phyloP scores from a whole-genome alignment of 2,113 vertebrate species.

The Peromyscus polionotus region DNA sequence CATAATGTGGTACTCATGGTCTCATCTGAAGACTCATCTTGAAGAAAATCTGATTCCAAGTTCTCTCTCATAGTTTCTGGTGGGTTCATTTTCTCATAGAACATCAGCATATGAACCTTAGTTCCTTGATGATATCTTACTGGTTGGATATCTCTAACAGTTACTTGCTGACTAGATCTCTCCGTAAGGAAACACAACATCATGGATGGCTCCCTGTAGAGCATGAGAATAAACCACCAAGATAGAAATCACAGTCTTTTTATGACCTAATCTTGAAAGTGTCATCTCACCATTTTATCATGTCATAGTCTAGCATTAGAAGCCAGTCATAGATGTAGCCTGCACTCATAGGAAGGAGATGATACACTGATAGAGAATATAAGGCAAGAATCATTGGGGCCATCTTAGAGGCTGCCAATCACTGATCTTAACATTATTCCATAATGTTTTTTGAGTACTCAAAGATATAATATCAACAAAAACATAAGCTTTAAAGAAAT shows the following conservation, averaged over 20 bases:
- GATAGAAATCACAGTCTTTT: neutral
- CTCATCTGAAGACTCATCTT: neutral
- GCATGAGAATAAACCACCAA: neutral
- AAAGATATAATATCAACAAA: conserved; percentile 32
- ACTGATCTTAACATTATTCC: neutral
- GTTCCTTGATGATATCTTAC: neutral
- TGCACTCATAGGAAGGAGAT: neutral
- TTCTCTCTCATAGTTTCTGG: neutral
- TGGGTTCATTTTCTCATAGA: neutral
- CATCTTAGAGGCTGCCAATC: neutral
- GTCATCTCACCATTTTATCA: neutral
- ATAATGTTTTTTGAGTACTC: neutral
- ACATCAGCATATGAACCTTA: neutral
- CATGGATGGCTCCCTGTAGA: neutral
- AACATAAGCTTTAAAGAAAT: neutral
- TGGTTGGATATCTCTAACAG: neutral
- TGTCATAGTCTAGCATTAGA: neutral
- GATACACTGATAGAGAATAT: neutral
- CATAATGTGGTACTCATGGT: neutral
- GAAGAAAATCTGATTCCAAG: neutral
- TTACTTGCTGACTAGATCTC: neutral
- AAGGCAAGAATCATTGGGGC: neutral
- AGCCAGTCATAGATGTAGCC: neutral
- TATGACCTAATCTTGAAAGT: conserved; percentile 1
- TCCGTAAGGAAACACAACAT: neutral